A percentile compares a stretch with the other conserved stretches of the same genome.
Conservation (phyloP, 2,888 invertebrate genomes). For the Tethea ocularis region DNA sequence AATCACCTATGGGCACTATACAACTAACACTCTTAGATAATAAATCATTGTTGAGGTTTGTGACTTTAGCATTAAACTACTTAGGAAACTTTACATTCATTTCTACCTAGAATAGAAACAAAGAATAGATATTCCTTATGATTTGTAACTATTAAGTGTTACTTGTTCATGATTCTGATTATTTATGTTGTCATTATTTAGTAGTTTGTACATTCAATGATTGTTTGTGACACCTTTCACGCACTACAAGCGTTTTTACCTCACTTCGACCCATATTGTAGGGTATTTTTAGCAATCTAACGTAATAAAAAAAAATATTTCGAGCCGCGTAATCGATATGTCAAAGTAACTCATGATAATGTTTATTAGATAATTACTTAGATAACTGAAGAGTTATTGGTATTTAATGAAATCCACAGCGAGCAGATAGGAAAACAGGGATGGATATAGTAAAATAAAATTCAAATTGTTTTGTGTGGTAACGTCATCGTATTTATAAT, state of each 20-base stretch:
- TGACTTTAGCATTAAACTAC: slow-evolving; percentile 39
- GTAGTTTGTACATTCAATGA: slow-evolving; percentile 36
- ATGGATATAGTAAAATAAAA: slow-evolving; percentile 75
- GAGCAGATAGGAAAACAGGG: slow-evolving; percentile 83
- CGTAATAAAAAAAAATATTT: slow-evolving; percentile 74
- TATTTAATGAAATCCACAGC: slow-evolving; percentile 72
- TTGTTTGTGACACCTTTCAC: slow-evolving; percentile 51
- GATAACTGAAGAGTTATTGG: slow-evolving; percentile 75
- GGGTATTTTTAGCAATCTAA: slow-evolving; percentile 76
- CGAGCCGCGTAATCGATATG: slow-evolving; percentile 84
- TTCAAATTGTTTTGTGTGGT: slow-evolving; percentile 76
- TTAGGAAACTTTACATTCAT: slow-evolving; percentile 44
- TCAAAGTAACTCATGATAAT: slow-evolving; percentile 83
- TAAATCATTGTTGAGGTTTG: slow-evolving; percentile 74
- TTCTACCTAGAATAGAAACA: slow-evolving; percentile 67
- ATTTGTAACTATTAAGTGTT: slow-evolving; percentile 47
- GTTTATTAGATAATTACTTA: slow-evolving; percentile 79
- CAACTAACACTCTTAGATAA: slow-evolving; percentile 64
- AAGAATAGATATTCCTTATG: slow-evolving; percentile 47
- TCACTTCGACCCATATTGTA: slow-evolving; percentile 77
- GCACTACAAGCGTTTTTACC: slow-evolving; percentile 51
- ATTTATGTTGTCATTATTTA: slow-evolving; percentile 18
- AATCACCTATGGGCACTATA: slow-evolving; percentile 76
- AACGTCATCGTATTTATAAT: slow-evolving; percentile 69
- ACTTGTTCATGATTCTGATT: slow-evolving; percentile 47